A percentile compares a stretch with the other conserved stretches of the same genome.
These are phyloP conservation scores for Rhynchotus rufescens DNA, from an alignment of 2,797 vertebrate species.

Conservation along the genomic window DNA sequence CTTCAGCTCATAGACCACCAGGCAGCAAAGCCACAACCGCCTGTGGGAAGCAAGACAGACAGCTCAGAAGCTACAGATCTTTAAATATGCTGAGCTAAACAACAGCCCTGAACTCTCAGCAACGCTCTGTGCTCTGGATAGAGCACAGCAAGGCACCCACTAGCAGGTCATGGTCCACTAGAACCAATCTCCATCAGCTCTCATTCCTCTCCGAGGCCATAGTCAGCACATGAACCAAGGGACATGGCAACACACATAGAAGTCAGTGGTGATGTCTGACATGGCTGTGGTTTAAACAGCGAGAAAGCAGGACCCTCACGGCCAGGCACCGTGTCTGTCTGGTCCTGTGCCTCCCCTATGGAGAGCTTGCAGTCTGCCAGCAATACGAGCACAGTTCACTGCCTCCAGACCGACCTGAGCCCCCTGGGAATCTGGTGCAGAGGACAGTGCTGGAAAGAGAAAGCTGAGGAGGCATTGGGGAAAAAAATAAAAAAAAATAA, in stretches of 20 bases:
- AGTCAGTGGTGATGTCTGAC: neutral
- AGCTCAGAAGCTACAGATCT: neutral
- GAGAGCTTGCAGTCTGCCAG: no score
- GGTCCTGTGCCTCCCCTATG: neutral
- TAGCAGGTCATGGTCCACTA: neutral
- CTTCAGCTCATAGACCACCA: neutral
- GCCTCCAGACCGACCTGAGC: no score
- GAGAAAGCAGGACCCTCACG: neutral
- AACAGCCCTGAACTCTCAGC: neutral
- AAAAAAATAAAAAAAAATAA: neutral
- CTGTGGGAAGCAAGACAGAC: neutral
- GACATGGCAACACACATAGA: neutral
- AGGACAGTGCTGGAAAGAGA: neutral
- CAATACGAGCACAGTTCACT: no score
- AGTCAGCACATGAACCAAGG: neutral
- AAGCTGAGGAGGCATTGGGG: neutral
- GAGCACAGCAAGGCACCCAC: neutral
- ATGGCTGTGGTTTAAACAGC: accelerated
- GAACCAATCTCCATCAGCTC: neutral
- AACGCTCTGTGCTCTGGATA: neutral
- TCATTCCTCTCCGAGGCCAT: neutral
- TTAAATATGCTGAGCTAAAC: neutral
- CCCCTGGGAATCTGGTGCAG: neutral
- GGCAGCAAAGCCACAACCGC: neutral
- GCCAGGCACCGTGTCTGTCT: no score